Conservation (phyloP, 2,113 vertebrate species). For the Gracilinanus agilis region DNA sequence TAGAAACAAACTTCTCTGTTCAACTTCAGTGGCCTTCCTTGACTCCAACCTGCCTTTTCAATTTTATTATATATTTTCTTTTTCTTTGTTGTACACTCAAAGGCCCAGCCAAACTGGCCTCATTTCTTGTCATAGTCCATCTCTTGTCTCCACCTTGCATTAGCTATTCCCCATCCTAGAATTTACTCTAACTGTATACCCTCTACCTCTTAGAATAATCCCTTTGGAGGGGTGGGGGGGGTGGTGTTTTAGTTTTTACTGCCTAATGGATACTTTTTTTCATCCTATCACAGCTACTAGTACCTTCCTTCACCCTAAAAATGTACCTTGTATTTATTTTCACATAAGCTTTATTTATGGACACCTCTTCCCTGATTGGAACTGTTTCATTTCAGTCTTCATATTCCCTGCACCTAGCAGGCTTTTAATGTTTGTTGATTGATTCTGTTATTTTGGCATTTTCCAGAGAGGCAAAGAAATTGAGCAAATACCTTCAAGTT, state of each 20-base stretch:
- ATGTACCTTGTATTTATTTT: background rate
- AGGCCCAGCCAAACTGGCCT: background rate
- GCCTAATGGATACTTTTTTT: too few relatives aligned
- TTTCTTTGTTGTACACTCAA: background rate
- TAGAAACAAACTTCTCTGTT: background rate
- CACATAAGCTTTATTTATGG: background rate
- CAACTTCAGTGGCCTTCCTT: background rate
- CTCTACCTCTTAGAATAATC: too few relatives aligned
- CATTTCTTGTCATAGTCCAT: background rate
- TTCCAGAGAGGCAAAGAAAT: background rate
- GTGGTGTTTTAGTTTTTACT: too few relatives aligned
- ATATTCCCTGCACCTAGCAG: background rate
- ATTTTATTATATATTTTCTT: background rate
- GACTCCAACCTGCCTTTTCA: background rate
- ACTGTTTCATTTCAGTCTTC: background rate
- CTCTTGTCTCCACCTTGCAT: too few relatives aligned
- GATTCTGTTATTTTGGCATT: background rate
- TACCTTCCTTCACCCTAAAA: background rate
- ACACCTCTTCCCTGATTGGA: background rate
- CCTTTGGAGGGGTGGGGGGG: too few relatives aligned
- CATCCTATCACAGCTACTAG: background rate
- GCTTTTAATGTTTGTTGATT: background rate
- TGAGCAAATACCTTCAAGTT: background rate
- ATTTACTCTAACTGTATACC: background rate
- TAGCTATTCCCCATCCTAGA: background rate